A percentile compares a stretch with the other conserved stretches of the same genome.
Conservation (phyloP, 2,113 vertebrate species). For the Brachypteracias leptosomus region DNA sequence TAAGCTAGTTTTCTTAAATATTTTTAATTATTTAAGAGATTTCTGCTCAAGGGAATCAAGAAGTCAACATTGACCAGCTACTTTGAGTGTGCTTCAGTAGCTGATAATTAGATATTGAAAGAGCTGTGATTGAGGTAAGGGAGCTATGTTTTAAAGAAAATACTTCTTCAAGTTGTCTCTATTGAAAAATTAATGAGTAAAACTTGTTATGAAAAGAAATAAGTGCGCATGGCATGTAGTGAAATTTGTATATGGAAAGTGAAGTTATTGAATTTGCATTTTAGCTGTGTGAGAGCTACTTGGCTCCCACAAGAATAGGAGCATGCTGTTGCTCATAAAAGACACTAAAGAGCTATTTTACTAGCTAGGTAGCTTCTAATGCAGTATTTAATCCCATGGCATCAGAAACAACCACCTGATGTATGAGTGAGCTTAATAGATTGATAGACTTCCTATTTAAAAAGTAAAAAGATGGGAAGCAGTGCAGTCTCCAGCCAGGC, state of each 20-base stretch:
- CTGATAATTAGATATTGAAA: neutral
- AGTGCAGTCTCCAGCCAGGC: rapidly evolving
- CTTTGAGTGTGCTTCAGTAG: neutral
- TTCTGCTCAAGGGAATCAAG: neutral
- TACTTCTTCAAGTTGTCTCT: neutral
- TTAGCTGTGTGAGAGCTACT: neutral
- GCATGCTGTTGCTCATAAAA: neutral
- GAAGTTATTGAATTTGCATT: neutral
- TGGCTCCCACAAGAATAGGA: neutral
- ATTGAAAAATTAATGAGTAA: neutral
- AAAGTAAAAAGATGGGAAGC: neutral
- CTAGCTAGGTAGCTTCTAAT: neutral
- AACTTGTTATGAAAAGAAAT: neutral
- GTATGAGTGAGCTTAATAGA: neutral
- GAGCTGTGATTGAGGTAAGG: neutral
- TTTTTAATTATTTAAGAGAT: neutral
- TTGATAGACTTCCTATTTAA: neutral
- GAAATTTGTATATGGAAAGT: neutral
- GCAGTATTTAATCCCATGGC: neutral
- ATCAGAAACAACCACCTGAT: neutral
- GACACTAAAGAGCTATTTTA: neutral
- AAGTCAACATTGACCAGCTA: neutral
- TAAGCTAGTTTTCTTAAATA: neutral
- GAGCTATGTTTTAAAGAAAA: neutral
- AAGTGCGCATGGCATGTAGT: neutral